Base-by-base conservation (phyloP, 1,140 invertebrate species). In the Orchesella cincta region DNA sequence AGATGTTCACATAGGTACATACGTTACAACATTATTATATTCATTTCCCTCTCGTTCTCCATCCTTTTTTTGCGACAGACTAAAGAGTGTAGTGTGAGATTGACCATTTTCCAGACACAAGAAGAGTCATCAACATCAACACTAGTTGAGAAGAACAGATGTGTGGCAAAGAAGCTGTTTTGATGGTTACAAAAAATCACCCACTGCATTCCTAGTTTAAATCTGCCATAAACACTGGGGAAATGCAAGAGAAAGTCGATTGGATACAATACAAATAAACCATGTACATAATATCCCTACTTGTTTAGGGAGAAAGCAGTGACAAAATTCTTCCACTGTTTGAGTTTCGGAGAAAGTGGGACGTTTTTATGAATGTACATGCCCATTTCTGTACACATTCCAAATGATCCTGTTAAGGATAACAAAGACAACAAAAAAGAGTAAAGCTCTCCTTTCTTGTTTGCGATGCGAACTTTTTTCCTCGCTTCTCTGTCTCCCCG, bases 381-480 rank as follows among this genome's bases (percentile, higher is more conserved):
- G 18, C 18, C 18, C 39, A 46, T 46, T 46, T 46, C 18, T 46
- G 39, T 46, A 46, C 14, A n/a, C 8, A 57, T n/a, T 57, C 52
- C 52, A 57, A 57, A 14, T 57, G 52, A 57, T 57, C 52, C 52
- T 57, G 52, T 57, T 57, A 14, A 57, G 52, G 52, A 57, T 57
- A 57, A 57, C 52, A n/a, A 46, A 46, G 23, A 57, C 8, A 57
- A 57, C 23, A 23, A 57, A 23, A n/a, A 18, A 46, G 39, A 46
- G 39, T 5, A n/a, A n/a, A n/a, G n/a, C n/a, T n/a, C n/a, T n/a
- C n/a, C n/a, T n/a, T n/a, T n/a, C n/a, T n/a, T n/a, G n/a, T n/a
- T n/a, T n/a, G n/a, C n/a, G n/a, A n/a, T n/a, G n/a, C n/a, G n/a
- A n/a, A n/a, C n/a, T n/a, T n/a, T n/a, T n/a, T n/a, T n/a, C n/a